Evolutionary conservation across 2,888 invertebrate species (phyloP), one percentile per base, ranked within the genome.

Genomic region (Microctonus aethiopoides): DNA sequence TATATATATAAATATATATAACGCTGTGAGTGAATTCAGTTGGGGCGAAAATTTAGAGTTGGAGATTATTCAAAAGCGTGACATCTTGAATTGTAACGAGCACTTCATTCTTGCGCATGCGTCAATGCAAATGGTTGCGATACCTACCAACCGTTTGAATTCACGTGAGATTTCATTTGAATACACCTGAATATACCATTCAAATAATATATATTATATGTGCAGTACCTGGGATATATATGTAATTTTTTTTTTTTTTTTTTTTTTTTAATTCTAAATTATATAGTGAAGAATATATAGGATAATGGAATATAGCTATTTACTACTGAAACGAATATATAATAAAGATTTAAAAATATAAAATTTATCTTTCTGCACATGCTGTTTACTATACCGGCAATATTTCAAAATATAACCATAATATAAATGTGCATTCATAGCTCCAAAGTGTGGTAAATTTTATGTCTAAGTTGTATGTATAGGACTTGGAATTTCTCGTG

Each of bases 41-140:
- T 29, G 20, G 46, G 62, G 62, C 24, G 46, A 62, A 62, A 24
- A 16, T 62, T 62, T 16, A n/a, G 39, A 20, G 32, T 52, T 34
- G n/a, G 11, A 61, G 13, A 61, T 39, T 65, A 70, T 70, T 70
- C 70, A 41, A 69, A 70, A 69, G 69, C 61, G 57, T 64, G 63
- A 69, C 64, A 63, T 69, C 70, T 66, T 66, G 60, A 54, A 65
- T 66, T 70, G 65, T 70, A 70, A 70, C 70, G 66, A 66, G 60
- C 54, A 69, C 68, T 64, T 59, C 51, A 70, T 70, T 66, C 70
- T 65, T 66, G 26, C n/a, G 29, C 36, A 22, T 52, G 34, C 34
- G 34, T 39, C 57, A 39, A 56, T 66, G 34, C 7, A n/a, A n/a
- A 54, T n/a, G 29, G 34, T n/a, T n/a, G n/a, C n/a, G n/a, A 36